Evolutionary conservation across 2,888 invertebrate genomes (phyloP), one percentile per base, ranked within the genome.

Genomic region (Protonemura montana): DNA sequence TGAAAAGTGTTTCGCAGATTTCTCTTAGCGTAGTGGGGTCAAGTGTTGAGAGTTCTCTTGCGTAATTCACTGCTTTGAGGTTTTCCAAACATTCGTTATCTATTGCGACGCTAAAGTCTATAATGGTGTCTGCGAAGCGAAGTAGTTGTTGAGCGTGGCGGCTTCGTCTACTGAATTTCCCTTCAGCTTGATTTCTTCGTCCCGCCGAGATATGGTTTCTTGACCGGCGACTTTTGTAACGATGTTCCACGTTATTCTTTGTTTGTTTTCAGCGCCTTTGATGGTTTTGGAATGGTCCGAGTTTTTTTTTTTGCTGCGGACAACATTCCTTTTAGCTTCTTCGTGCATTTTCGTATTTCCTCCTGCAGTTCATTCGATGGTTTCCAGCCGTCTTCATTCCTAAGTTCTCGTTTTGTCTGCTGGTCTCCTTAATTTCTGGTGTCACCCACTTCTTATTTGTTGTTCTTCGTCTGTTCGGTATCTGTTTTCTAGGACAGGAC

Each of bases 391-490:
- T 29, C 30, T 29, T 30, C 29, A 2, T 28, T 28, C 28, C 25
- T 29, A n/a, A 81, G 81, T 30, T 29, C 30, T 81, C 81, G 28
- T 81, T 81, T 30, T 30, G n/a, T 81, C 30, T 81, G 29, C 81
- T 81, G n/a, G 81, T 30, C 21, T 81, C 30, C 28, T 16, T 29
- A 6, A 81, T 81, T n/a, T 81, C 81, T 81, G 28, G 81, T 3
- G 81, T 81, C 16, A 81, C 30, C 81, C 81, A 81, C 27, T 30
- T 30, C 81, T 81, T 81, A 6, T 30, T 81, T n/a, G 27, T 81
- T n/a, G 7, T 29, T 27, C 29, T n/a, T 29, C 29, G 7, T 29
- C 30, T 29, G 16, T n/a, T 81, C n/a, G 81, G n/a, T 81, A 29
- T 81, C 30, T 21, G 30, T 81, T 29, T 29, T 1, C 81, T 81